Conservation (phyloP, 2,113 vertebrate species). For the Cacatua alba region DNA sequence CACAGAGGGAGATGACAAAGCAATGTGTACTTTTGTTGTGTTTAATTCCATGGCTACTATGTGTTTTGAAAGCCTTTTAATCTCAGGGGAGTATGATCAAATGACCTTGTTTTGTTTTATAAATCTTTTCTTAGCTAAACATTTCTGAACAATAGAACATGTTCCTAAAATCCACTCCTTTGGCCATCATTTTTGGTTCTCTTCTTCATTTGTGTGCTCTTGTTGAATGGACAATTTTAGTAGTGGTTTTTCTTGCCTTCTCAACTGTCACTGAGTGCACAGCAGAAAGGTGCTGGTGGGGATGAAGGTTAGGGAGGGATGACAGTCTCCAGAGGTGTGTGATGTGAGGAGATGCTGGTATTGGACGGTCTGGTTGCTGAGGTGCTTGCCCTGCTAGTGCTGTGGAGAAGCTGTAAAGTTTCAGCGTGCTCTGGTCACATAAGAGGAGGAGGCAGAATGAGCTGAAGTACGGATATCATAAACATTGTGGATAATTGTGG, state of each 20-base stretch:
- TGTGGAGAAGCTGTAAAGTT: not conserved
- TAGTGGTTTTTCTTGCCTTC: not conserved
- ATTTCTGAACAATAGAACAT: not conserved
- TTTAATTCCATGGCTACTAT: not conserved
- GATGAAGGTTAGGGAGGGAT: not conserved
- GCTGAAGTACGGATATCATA: not conserved
- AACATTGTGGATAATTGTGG: not conserved
- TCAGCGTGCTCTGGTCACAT: not conserved
- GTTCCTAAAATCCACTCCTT: not conserved
- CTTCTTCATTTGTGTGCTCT: not conserved
- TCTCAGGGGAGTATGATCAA: not conserved
- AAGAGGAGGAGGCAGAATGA: not conserved
- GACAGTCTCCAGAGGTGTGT: not conserved
- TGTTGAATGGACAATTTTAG: not conserved
- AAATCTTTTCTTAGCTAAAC: not conserved
- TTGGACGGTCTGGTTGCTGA: not conserved
- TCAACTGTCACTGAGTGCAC: not conserved
- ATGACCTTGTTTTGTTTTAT: not conserved
- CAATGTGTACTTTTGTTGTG: not conserved
- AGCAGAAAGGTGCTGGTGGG: not conserved
- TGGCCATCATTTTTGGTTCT: not conserved
- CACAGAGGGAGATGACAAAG: not conserved
- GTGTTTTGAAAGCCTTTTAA: not conserved
- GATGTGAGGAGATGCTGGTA: accelerated
- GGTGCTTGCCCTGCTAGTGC: not conserved